Evolutionary conservation across 2,888 invertebrate genomes (phyloP), one percentile per base, ranked within the genome.

Genomic region (Geotrupes spiniger): DNA sequence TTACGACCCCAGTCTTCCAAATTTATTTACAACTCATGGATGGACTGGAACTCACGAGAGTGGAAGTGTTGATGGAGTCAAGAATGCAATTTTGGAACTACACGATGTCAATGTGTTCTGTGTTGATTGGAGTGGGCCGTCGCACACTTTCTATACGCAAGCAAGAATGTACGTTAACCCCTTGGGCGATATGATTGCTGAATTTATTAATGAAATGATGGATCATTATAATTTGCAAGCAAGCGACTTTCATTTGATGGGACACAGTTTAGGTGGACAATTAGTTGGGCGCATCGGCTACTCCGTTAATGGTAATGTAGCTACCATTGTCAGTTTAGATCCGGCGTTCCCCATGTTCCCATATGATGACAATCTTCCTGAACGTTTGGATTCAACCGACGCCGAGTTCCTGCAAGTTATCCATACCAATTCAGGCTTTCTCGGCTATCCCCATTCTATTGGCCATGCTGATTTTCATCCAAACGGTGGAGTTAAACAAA

Each of bases 391-490:
- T 65, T 84, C 85, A 2, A 76, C 80, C 0, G 90, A 90, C 63
- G 91, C 91, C 0, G 76, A 79, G 56, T 82, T 89, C 58, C 90
- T 91, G 2, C 91, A 92, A 67, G 86, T 87, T 50, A 89, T 91
- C 62, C 91, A 91, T 66, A 88, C 91, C 0, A 89, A 91, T 66
- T 88, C 44, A 12, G 51, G 51, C 10, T 47, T 48, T 11, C 28
- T 51, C 10, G 51, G 51, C 4, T 48, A 36, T 16, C 37, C 42
- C 11, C 8, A 27, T 28, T 28, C 41, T n/a, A 25, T 48, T 29
- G 51, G 45, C 9, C 44, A 51, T 29, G 48, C 51, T 2, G 48
- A 51, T 41, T 51, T 39, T 37, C 29, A 38, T 17, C 48, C 43
- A 11, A 51, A 51, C 15, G 48, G 48, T 16, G 51, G 48, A 16